phyloP scores from a whole-genome alignment of 2,113 vertebrate species.

The Plestiodon gilberti region DNA sequence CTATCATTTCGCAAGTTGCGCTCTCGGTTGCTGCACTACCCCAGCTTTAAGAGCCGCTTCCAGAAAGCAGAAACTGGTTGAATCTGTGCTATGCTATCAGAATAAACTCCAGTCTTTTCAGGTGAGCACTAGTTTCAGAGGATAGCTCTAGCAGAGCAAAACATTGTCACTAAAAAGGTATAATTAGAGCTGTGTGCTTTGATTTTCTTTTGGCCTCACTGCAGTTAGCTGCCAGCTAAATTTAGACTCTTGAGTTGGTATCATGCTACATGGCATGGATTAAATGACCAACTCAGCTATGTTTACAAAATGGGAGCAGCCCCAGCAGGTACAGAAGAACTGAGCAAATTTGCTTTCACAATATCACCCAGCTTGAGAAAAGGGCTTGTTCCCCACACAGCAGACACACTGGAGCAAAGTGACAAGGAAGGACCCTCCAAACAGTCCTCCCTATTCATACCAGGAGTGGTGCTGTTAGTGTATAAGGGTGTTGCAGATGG shows the following conservation, averaged over 20 bases:
- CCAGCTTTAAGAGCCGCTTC: neutral
- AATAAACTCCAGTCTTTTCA: neutral
- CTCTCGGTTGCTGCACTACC: neutral
- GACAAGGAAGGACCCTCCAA: neutral
- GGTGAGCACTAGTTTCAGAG: neutral
- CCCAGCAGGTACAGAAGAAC: neutral
- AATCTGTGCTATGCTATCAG: neutral
- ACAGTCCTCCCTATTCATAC: neutral
- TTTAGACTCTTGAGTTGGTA: neutral
- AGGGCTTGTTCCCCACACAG: neutral
- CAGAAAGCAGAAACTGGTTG: neutral
- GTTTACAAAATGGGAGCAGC: neutral
- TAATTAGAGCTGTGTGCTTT: neutral
- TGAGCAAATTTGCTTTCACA: neutral
- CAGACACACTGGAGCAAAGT: neutral
- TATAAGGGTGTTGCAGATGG: neutral
- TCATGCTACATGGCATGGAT: constrained; percentile 2
- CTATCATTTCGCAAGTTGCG: neutral
- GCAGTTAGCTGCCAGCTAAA: neutral
- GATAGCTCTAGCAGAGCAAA: neutral
- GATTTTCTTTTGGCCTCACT: neutral
- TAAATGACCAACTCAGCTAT: neutral
- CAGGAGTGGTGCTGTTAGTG: neutral
- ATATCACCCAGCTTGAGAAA: neutral
- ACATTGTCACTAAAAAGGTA: neutral